Base-by-base conservation (phyloP, 2,888 invertebrate species). In the Synergus laeviventris region DNA sequence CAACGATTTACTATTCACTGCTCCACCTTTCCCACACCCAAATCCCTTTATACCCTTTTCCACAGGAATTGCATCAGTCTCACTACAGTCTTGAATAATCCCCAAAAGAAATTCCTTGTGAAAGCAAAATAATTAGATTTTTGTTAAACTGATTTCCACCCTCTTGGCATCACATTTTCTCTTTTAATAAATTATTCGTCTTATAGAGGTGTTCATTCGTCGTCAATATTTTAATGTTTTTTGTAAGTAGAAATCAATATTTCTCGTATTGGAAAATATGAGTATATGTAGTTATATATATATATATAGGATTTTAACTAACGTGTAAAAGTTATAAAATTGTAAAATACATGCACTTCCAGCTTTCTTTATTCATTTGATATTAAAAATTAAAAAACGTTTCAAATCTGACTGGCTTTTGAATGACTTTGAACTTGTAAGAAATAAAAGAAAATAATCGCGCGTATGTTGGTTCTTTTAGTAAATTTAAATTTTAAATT, bases 81-180 rank as follows among this genome's bases (percentile, higher is more conserved):
- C n/a, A 24, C 70, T 70, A 42, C 24, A 70, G 49, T 54, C 70
- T 31, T 18, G 12, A 70, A 70, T 70, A 70, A 70, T 70, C 49
- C 36, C 36, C 14, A 45, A 49, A 70, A 66, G 66, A 24, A 70
- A 70, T 70, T 12, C 31, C n/a, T 54, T 70, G 31, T 49, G 49
- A 49, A 31, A 70, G 70, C 49, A 70, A 70, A 54, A 70, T 36
- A 70, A 70, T 54, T 70, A 54, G 36, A 70, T 70, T 70, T 49
- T 36, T n/a, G 5, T 70, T 54, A n/a, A 70, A 70, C 49, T 7
- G 70, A 70, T 70, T 70, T 70, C 36, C 31, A 49, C n/a, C 49
- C n/a, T 31, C 49, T 11, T 18, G 31, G 31, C 31, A 54, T 70
- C 54, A 70, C 24, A 70, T 49, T 70, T 70, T 70, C 70, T 70